These are phyloP conservation scores for Trematomus loennbergii DNA, from an alignment of 2,113 vertebrate genomes.

Conservation along the genomic window DNA sequence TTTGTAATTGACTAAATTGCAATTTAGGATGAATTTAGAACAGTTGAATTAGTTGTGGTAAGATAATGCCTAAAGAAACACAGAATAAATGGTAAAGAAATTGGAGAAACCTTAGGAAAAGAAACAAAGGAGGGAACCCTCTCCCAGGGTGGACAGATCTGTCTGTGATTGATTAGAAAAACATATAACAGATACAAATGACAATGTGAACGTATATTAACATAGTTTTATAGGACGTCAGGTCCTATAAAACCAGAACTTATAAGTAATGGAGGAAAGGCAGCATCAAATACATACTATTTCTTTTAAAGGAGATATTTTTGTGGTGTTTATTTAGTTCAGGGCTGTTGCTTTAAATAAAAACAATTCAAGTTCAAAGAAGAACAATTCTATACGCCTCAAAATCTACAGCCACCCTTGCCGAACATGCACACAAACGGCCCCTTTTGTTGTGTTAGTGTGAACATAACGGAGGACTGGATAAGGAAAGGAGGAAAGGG, in stretches of 20 bases:
- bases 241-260: background rate
- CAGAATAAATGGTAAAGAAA: too few species aligned
- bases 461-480: background rate
- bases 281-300: background rate
- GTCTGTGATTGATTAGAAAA: too few species aligned
- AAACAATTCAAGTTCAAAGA: background rate
- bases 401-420: background rate
- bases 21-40: background rate
- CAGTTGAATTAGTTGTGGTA: background rate
- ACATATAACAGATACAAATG: too few species aligned
- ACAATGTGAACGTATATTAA: too few species aligned
- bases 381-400: too few species aligned
- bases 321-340: background rate
- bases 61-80: background rate
- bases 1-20: background rate
- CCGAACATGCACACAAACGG: background rate
- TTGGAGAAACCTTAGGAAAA: too few species aligned
- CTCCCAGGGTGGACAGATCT: too few species aligned
- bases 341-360: background rate
- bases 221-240: too few species aligned
- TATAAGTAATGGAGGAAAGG: background rate
- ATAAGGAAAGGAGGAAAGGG: constrained; percentile 1
- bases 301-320: background rate
- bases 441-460: background rate
- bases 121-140: too few species aligned